phyloP scores from a whole-genome alignment of 1,140 invertebrate genomes.

The Apis mellifera region Amel_HAv3.1 CM009945.2:1431501-1432000 shows the following conservation, averaged over 20 bases:
- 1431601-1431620: slow-evolving; percentile 60
- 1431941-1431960: background rate
- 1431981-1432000: background rate
- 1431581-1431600: slow-evolving; percentile 20
- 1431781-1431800: background rate
- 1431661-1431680: slow-evolving; percentile 41
- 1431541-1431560: background rate
- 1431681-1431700: slow-evolving; percentile 53
- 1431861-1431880: background rate
- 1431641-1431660: slow-evolving; percentile 69
- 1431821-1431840: too few species aligned
- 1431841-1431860: background rate
- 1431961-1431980: background rate
- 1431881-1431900: background rate
- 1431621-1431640: slow-evolving; percentile 72
- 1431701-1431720: slow-evolving; percentile 36
- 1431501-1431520: slow-evolving; percentile 29
- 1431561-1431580: slow-evolving; percentile 29
- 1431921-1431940: background rate
- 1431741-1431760: slow-evolving; percentile 70
- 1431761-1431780: background rate
- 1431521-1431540: slow-evolving; percentile 24
- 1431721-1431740: slow-evolving; percentile 57
- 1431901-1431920: background rate
- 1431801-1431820: background rate